Conservation (phyloP, 2,113 vertebrate genomes). For the Coptodon bakossiorum region DNA sequence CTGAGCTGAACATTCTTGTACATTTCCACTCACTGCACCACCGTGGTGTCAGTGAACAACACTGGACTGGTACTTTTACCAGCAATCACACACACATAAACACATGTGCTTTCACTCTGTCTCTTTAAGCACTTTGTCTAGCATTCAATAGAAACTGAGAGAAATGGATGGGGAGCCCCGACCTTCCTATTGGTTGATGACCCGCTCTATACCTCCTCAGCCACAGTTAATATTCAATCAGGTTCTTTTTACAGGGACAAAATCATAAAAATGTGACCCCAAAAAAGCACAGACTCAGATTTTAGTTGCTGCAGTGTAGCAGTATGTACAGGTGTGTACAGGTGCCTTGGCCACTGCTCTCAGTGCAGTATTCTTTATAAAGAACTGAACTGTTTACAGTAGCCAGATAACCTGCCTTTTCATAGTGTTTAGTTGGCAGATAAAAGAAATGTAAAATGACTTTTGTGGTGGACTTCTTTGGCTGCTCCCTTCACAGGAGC, state of each 20-base stretch:
- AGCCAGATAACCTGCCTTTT: background rate
- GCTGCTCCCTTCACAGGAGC: background rate
- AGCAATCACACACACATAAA: background rate
- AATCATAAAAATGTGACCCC: background rate
- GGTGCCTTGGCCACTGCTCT: background rate
- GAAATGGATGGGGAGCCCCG: background rate
- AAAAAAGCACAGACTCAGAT: background rate
- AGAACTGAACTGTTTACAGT: background rate
- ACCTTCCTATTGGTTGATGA: background rate
- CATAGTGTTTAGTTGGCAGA: background rate
- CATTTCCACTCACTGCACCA: background rate
- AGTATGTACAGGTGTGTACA: background rate
- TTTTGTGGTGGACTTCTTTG: background rate
- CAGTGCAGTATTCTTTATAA: background rate
- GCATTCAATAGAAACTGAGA: fast-evolving
- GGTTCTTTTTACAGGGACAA: background rate
- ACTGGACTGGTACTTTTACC: background rate
- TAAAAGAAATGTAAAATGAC: background rate
- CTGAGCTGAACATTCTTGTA: background rate
- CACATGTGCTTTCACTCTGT: background rate
- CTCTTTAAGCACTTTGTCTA: background rate
- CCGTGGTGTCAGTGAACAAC: background rate
- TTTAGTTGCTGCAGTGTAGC: background rate
- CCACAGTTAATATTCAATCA: background rate
- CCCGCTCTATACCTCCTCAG: fast-evolving